A percentile compares a stretch with the other conserved stretches of the same genome.
phyloP scores from a whole-genome alignment of 2,888 invertebrate genomes.

The Stenodema calcarata region DNA sequence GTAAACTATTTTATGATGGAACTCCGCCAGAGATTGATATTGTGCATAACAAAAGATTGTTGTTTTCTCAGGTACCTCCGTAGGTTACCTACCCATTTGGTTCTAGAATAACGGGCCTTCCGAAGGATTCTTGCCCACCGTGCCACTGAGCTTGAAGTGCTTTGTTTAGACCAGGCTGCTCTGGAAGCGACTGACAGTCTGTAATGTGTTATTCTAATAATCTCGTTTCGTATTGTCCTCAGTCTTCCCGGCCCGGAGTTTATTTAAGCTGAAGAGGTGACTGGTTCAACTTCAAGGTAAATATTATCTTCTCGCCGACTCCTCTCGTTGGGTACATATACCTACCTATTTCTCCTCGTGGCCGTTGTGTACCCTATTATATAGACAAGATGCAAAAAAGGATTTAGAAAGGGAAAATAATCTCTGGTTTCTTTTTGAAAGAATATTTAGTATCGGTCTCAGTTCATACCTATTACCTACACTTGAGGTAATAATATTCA shows the following conservation, averaged over 20 bases:
- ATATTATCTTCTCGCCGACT: not conserved
- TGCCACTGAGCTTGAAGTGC: not conserved
- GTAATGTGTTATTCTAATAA: not conserved
- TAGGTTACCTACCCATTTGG: too few species aligned
- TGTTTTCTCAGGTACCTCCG: too few species aligned
- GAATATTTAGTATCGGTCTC: too few species aligned
- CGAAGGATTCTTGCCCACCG: not conserved
- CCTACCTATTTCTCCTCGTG: not conserved
- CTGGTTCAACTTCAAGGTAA: constrained; percentile 8
- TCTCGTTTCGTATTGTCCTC: not conserved
- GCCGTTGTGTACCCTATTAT: too few species aligned
- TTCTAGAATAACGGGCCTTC: not conserved
- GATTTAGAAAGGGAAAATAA: not conserved
- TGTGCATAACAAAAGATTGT: too few species aligned
- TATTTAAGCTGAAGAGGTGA: constrained; percentile 23
- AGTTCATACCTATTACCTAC: too few species aligned
- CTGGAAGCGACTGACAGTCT: not conserved
- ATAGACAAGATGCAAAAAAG: not conserved
- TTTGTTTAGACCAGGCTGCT: not conserved
- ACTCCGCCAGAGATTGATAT: too few species aligned
- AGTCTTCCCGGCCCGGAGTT: not conserved
- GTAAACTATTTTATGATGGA: too few species aligned
- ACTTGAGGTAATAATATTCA: too few species aligned
- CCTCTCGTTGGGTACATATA: not conserved
- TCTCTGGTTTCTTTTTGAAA: too few species aligned